phyloP scores from a whole-genome alignment of 2,113 vertebrate species.

The Orientallactaga bullata region DNA sequence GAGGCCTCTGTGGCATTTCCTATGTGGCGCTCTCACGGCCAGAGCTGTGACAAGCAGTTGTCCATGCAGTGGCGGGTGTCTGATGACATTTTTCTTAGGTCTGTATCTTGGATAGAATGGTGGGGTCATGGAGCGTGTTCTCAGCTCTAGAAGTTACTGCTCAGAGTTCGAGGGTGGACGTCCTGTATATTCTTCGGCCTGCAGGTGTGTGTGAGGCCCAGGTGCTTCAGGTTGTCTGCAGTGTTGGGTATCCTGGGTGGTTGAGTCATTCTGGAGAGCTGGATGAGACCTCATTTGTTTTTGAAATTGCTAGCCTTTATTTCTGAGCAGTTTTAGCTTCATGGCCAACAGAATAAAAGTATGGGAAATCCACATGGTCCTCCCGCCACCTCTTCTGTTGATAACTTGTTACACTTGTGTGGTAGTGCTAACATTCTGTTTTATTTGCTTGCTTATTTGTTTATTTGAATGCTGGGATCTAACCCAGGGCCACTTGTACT shows the following conservation, averaged over 20 bases:
- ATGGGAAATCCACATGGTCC: background rate
- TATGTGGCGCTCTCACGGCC: background rate
- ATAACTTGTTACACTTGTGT: background rate
- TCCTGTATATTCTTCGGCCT: background rate
- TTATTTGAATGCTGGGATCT: background rate
- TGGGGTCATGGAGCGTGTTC: accelerated
- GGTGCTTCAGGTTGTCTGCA: too few relatives aligned
- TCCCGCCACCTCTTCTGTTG: accelerated
- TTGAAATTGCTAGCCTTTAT: background rate
- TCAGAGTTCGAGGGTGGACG: background rate
- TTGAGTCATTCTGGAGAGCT: background rate
- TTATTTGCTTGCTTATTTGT: background rate
- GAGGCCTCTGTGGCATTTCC: background rate
- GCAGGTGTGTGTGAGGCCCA: background rate
- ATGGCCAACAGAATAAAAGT: background rate
- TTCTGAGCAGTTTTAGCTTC: background rate
- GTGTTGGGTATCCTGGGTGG: background rate
- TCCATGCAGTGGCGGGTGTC: accelerated
- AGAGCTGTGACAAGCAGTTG: background rate
- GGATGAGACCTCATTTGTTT: background rate
- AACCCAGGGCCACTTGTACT: background rate
- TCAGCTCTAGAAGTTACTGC: background rate
- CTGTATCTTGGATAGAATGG: background rate
- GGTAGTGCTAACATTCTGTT: background rate
- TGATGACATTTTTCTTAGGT: background rate